Evolutionary conservation across 2,797 vertebrate species (phyloP).

Genomic region (Sciurus vulgaris): DNA sequence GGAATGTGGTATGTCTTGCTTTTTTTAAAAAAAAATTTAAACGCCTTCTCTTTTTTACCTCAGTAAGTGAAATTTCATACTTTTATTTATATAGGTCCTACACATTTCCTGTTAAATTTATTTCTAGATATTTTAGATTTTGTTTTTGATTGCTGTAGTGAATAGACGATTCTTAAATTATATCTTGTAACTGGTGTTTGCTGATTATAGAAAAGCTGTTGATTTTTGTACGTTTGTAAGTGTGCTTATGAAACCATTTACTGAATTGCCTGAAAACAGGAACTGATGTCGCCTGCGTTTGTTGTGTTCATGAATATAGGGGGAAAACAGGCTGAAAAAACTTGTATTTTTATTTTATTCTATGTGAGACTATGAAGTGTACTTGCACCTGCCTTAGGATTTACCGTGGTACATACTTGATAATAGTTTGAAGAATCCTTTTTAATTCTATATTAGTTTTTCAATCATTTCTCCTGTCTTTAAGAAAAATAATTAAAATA

Average conservation of each 20-base stretch:
- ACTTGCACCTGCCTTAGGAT: neutral
- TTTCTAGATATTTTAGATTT: conserved; percentile 72
- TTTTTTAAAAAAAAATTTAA: neutral
- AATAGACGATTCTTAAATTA: conserved; percentile 65
- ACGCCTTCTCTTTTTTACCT: conserved; percentile 44
- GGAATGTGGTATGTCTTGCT: neutral
- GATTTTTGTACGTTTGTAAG: conserved; percentile 57
- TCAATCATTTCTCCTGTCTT: neutral
- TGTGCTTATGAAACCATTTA: conserved; percentile 33
- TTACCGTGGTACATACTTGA: neutral
- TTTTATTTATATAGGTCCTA: conserved; percentile 70
- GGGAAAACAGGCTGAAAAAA: neutral
- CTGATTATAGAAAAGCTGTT: conserved; percentile 61
- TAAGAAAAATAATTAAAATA: neutral
- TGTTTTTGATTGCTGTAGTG: conserved; percentile 61
- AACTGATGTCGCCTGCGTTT: neutral
- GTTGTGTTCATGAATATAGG: conserved; percentile 5
- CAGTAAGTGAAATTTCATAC: conserved; percentile 50
- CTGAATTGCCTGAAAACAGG: conserved; percentile 39
- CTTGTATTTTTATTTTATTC: conserved; percentile 34
- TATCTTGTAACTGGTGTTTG: conserved; percentile 44
- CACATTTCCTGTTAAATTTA: conserved; percentile 75
- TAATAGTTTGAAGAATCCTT: neutral
- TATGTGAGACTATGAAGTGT: neutral
- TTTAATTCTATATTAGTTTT: neutral